These are phyloP conservation scores for Plutella xylostella DNA, from an alignment of 2,888 invertebrate species.

Conservation along the genomic window DNA sequence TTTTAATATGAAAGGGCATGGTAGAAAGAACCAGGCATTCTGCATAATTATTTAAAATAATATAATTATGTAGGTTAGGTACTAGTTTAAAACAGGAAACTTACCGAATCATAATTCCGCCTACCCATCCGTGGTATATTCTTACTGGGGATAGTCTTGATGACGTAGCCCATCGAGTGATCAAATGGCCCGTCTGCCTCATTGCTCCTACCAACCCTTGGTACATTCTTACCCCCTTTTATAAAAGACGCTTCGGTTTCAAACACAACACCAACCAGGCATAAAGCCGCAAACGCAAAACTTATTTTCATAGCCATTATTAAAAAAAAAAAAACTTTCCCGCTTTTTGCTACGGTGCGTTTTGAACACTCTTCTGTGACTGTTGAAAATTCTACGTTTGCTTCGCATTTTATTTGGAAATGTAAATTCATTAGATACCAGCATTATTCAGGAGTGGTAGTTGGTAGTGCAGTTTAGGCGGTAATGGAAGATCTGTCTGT, in stretches of 20 bases:
- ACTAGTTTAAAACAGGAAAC: slow-evolving; percentile 15
- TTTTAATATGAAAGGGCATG: neutral
- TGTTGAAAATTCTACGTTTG: too few species aligned
- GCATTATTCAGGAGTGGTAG: too few species aligned
- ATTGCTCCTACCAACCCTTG: slow-evolving; percentile 55
- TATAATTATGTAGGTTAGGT: neutral
- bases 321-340: too few species aligned
- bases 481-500: too few species aligned
- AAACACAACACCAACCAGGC: slow-evolving; percentile 36
- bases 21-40: neutral
- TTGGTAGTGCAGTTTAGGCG: too few species aligned
- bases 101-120: slow-evolving; percentile 58
- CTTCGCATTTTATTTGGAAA: too few species aligned
- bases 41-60: neutral
- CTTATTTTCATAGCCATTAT: slow-evolving; percentile 41
- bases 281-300: slow-evolving; percentile 32
- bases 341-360: too few species aligned
- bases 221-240: slow-evolving; percentile 57
- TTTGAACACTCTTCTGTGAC: too few species aligned
- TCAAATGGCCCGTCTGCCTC: slow-evolving; percentile 46
- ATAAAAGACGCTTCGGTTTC: slow-evolving; percentile 46
- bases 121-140: slow-evolving; percentile 61
- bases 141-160: slow-evolving; percentile 50
- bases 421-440: too few species aligned
- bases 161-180: slow-evolving; percentile 54